Conservation (phyloP, 1,140 invertebrate genomes). For the Palaemon carinicauda region DNA sequence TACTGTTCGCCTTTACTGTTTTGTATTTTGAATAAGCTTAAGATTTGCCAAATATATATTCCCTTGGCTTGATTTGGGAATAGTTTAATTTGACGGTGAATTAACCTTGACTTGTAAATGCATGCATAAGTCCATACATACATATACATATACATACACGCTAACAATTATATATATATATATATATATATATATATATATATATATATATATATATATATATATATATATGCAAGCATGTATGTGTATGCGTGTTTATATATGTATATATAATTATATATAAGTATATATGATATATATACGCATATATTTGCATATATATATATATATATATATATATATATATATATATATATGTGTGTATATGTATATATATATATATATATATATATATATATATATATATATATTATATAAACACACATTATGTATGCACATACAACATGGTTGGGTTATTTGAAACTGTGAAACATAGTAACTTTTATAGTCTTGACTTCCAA, state of each 20-base stretch:
- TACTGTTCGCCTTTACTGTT: too few relatives aligned
- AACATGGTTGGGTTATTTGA: too few relatives aligned
- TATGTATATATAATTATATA: neutral
- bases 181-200: constrained; percentile 9
- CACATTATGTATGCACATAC: too few relatives aligned
- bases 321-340: neutral
- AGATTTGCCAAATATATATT: too few relatives aligned
- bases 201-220: constrained; percentile 9
- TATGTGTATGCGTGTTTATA: neutral
- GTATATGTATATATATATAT: neutral
- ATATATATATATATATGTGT: neutral
- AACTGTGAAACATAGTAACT: too few relatives aligned
- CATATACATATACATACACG: constrained; percentile 9
- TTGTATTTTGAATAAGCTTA: too few relatives aligned
- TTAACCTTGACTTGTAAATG: too few relatives aligned
- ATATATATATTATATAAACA: neutral
- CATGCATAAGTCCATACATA: neutral
- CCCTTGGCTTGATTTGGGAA: too few relatives aligned
- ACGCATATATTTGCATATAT: neutral
- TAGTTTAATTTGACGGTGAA: too few relatives aligned
- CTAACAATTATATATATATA: neutral
- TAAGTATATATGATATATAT: neutral
- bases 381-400: constrained; percentile 3
- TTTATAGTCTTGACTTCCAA: too few relatives aligned
- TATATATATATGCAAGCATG: neutral